Conservation (phyloP, 23 tunicate species). For the Corella eumyota region DNA sequence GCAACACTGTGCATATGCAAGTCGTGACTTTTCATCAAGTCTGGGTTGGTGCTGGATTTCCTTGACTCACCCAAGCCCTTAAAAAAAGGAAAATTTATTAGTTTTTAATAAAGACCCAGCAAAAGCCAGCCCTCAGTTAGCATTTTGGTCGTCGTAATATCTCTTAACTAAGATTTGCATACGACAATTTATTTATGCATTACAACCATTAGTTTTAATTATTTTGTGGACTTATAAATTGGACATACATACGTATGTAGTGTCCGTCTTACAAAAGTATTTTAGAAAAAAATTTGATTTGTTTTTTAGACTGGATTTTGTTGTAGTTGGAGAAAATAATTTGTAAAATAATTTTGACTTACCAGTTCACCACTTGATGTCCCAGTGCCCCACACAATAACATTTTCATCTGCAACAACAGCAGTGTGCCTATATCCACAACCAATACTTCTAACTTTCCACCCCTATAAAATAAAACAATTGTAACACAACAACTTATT, state of each 20-base stretch:
- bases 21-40: constrained; percentile 43
- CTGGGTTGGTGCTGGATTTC: constrained; percentile 81
- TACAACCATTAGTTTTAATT: too few species aligned
- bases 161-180: too few species aligned
- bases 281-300: background rate
- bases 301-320: background rate
- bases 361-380: constrained; percentile 82
- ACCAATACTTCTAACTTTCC: constrained; percentile 74
- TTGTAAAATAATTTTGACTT: constrained; percentile 7
- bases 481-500: background rate
- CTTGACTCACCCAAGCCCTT: constrained; percentile 87
- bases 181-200: too few species aligned
- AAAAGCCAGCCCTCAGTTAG: too few species aligned
- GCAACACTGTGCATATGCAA: constrained; percentile 23
- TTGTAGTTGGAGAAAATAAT: background rate
- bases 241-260: too few species aligned
- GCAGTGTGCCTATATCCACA: constrained; percentile 72
- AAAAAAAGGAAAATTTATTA: background rate
- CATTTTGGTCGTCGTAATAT: too few species aligned
- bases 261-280: too few species aligned
- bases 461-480: constrained; percentile 66
- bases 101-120: background rate
- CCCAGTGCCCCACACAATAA: constrained; percentile 83
- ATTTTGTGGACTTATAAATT: too few species aligned
- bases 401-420: constrained; percentile 90